Percentiles rank a stretch among this genome's conserved stretches.
Evolutionary conservation across 2,797 vertebrate species (phyloP).

Genomic region (Schizopygopsis pylzovi): DNA sequence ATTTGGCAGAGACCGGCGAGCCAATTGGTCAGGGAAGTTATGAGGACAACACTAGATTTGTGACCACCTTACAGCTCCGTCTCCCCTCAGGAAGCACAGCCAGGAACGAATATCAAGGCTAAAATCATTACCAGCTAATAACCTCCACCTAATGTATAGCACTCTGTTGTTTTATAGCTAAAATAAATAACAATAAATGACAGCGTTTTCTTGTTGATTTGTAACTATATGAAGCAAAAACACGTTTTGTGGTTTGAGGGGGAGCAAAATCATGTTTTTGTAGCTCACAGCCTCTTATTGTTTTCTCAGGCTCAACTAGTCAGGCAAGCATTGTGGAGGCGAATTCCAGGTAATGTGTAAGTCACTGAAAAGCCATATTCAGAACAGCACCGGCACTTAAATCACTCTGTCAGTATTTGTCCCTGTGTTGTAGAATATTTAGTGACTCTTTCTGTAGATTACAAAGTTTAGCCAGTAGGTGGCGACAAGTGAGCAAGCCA

Average conservation of each 20-base stretch:
- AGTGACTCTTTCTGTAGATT: not conserved
- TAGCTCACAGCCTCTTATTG: not conserved
- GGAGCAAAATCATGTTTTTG: not conserved
- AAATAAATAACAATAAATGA: not conserved
- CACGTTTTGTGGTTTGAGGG: not conserved
- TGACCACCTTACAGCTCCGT: not conserved
- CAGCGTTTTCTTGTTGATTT: slow-evolving; percentile 10
- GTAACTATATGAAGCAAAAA: not conserved
- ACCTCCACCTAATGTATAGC: slow-evolving; percentile 18
- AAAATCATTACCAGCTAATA: slow-evolving; percentile 38
- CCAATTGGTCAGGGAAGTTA: slow-evolving; percentile 62
- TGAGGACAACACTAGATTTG: slow-evolving; percentile 55
- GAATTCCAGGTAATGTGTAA: not conserved
- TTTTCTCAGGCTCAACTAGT: not conserved
- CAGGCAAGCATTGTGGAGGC: not conserved
- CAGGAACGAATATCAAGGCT: slow-evolving; percentile 5
- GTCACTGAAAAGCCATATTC: not conserved
- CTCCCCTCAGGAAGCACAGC: not conserved
- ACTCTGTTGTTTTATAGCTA: slow-evolving; percentile 21
- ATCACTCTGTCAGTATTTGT: not conserved
- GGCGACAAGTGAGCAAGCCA: not conserved
- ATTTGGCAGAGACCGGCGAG: slow-evolving; percentile 54
- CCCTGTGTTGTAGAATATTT: not conserved
- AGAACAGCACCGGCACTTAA: not conserved
- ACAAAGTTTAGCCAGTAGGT: not conserved